Conservation (phyloP, 2,113 vertebrate genomes). For the Sorex fumeus region DNA sequence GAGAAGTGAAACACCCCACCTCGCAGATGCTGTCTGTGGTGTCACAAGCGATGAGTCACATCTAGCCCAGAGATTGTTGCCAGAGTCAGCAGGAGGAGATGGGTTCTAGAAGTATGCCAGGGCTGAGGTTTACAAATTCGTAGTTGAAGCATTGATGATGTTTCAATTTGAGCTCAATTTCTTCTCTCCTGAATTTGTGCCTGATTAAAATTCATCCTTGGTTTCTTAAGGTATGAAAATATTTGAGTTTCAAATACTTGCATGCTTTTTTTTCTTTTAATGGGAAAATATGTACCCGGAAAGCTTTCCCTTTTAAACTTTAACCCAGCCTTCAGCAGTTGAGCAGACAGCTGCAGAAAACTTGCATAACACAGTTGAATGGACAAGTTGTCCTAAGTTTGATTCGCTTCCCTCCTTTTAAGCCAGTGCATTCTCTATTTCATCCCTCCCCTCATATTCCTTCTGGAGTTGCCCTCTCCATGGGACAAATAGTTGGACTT, state of each 20-base stretch:
- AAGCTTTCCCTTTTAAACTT: conserved; percentile 73
- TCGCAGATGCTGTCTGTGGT: conserved; percentile 48
- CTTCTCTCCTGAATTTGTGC: conserved; percentile 6
- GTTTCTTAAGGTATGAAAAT: conserved; percentile 42
- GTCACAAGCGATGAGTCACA: conserved; percentile 74
- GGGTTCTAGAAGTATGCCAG: conserved; percentile 4
- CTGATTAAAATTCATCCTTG: conserved; percentile 66
- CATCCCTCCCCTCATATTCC: conserved; percentile 18
- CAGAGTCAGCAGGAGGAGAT: conserved; percentile 67
- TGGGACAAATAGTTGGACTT: conserved; percentile 47
- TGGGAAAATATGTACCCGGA: conserved; percentile 55
- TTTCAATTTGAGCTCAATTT: conserved; percentile 60
- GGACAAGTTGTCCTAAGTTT: conserved; percentile 50
- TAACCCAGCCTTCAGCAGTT: conserved; percentile 74
- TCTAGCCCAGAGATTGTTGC: conserved; percentile 43
- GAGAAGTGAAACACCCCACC: conserved; percentile 76
- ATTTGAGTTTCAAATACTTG: conserved; percentile 66
- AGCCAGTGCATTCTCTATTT: conserved; percentile 61
- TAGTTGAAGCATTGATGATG: conserved; percentile 60
- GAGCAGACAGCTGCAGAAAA: conserved; percentile 73
- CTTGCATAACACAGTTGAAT: conserved; percentile 63
- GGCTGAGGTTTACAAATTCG: conserved; percentile 57
- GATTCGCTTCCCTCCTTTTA: conserved; percentile 48
- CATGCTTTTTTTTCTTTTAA: conserved; percentile 34
- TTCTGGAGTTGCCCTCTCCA: conserved; percentile 36